These are phyloP conservation scores for Cephalopterus ornatus DNA, from an alignment of 2,113 vertebrate species.

Conservation along the genomic window DNA sequence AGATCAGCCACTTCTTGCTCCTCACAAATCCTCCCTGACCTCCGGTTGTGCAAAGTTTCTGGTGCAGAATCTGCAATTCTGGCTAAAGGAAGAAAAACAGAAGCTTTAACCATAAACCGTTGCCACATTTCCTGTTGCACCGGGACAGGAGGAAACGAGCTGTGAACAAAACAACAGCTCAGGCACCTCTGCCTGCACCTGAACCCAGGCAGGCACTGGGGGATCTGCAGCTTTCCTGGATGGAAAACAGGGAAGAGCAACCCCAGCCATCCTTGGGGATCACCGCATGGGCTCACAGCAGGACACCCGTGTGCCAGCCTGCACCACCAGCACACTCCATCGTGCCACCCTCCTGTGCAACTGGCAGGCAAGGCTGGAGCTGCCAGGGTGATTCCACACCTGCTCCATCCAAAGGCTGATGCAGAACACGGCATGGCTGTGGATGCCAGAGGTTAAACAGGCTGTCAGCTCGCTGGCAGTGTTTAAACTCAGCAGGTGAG, in stretches of 20 bases:
- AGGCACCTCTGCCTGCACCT: background rate
- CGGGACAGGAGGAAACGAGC: background rate
- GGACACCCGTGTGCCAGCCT: accelerated
- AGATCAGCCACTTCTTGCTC: background rate
- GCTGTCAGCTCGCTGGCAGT: background rate
- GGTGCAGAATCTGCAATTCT: background rate
- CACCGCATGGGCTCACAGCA: accelerated
- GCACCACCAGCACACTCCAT: accelerated
- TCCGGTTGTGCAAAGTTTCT: background rate
- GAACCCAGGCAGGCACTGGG: background rate
- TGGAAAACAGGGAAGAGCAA: background rate
- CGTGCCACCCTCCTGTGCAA: background rate
- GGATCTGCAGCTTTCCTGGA: background rate
- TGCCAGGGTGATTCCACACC: background rate
- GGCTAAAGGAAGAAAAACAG: constrained; percentile 41
- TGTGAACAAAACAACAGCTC: constrained; percentile 17
- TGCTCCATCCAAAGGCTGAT: accelerated
- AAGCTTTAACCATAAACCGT: constrained; percentile 57
- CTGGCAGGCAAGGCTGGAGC: background rate
- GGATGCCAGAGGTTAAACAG: accelerated
- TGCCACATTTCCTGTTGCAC: constrained; percentile 72
- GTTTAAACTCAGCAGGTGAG: accelerated
- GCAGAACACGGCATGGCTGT: accelerated
- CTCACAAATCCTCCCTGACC: background rate
- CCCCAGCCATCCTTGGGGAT: accelerated